A percentile compares a stretch with the other conserved stretches of the same genome.
Evolutionary conservation across 2,888 invertebrate species (phyloP).

Genomic region (Drosophila heteroneura): DNA sequence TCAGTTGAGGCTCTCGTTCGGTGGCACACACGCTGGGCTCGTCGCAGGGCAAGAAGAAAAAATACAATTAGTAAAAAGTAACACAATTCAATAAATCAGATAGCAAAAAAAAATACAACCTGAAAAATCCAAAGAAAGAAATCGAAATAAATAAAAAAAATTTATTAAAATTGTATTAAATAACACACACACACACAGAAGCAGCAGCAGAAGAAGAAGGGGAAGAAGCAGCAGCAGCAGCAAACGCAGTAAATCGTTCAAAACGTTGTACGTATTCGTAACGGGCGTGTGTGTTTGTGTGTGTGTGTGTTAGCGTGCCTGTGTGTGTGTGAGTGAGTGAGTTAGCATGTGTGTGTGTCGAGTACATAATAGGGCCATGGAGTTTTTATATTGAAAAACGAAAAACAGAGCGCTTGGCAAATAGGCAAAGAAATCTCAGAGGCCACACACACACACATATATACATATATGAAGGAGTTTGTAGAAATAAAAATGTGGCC

Average conservation of each 20-base stretch:
- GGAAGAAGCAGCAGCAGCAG: conserved; percentile 25
- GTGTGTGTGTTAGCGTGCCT: conserved; percentile 41
- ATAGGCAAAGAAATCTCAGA: conserved; percentile 35
- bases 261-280: conserved; percentile 61
- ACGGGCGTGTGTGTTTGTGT: conserved; percentile 53
- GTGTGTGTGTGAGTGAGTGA: conserved; percentile 53
- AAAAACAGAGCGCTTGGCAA: conserved; percentile 36
- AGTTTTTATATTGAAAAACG: conserved; percentile 75
- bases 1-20: conserved; percentile 77
- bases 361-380: conserved; percentile 80
- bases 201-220: conserved; percentile 17
- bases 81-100: conserved; percentile 34
- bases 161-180: conserved; percentile 4
- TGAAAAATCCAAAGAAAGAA: conserved; percentile 26
- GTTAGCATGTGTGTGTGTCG: conserved; percentile 71
- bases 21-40: conserved; percentile 75
- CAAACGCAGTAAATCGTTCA: conserved; percentile 32
- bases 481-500: conserved; percentile 62
- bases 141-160: conserved; percentile 11
- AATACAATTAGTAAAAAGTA: conserved; percentile 36
- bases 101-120: conserved; percentile 14
- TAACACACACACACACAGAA: conserved; percentile 26
- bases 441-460: conserved; percentile 37
- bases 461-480: conserved; percentile 33
- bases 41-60: conserved; percentile 63